Evolutionary conservation across 2,113 vertebrate genomes (phyloP).

Genomic region (Porphyrio hochstetteri): DNA sequence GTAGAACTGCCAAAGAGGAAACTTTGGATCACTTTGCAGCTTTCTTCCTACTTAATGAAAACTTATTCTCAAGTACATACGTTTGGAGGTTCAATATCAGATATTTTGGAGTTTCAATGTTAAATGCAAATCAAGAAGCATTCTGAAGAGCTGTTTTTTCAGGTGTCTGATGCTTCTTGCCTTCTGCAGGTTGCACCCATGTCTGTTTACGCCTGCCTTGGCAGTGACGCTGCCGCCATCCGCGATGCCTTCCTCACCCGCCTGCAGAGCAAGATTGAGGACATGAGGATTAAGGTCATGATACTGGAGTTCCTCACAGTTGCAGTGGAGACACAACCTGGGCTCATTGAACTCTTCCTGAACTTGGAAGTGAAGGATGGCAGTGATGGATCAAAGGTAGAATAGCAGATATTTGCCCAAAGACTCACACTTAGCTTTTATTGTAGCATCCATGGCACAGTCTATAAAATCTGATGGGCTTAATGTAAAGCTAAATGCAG

Average conservation of each 20-base stretch:
- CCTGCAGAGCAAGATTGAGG: slow-evolving; percentile 91
- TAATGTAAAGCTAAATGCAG: neutral
- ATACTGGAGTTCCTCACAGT: slow-evolving; percentile 97
- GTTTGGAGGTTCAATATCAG: neutral
- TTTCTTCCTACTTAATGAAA: neutral
- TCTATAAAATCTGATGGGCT: neutral
- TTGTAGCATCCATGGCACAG: neutral
- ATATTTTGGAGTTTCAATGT: neutral
- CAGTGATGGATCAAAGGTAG: slow-evolving; percentile 89
- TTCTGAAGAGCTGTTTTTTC: neutral
- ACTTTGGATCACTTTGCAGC: neutral
- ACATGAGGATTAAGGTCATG: slow-evolving; percentile 98
- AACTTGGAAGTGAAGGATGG: slow-evolving; percentile 92
- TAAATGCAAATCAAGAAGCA: neutral
- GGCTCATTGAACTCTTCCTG: slow-evolving; percentile 96
- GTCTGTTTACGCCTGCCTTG: slow-evolving; percentile 96
- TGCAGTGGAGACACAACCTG: slow-evolving; percentile 95
- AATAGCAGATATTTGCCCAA: fast-evolving
- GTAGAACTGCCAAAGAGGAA: neutral
- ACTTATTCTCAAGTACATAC: neutral
- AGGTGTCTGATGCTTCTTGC: neutral
- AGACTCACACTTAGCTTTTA: neutral
- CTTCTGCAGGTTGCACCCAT: slow-evolving; percentile 90
- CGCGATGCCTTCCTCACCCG: slow-evolving; percentile 94
- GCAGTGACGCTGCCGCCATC: slow-evolving; percentile 91